A percentile compares a stretch with the other conserved stretches of the same genome.
Conservation (phyloP, 64 coral and sea anemone species). For the Montipora capricornis region DNA sequence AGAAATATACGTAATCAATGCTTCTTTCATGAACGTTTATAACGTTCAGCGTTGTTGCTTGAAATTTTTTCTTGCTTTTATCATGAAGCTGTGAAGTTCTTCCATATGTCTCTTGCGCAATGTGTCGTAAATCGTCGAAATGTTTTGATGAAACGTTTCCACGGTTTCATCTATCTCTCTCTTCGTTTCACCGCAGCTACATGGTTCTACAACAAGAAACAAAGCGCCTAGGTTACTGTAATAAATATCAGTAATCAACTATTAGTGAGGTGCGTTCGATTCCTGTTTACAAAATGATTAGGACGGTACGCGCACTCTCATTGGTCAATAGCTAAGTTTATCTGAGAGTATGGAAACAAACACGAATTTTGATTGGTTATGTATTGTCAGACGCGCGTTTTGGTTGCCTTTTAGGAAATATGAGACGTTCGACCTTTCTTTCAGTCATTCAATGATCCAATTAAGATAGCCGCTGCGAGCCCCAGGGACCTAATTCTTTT, state of each 20-base stretch:
- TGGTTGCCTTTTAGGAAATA: too few species aligned
- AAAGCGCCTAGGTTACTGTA: neutral
- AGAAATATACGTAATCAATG: neutral
- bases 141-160: neutral
- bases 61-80: neutral
- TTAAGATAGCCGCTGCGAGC: too few species aligned
- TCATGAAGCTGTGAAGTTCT: neutral
- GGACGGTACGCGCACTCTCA: too few species aligned
- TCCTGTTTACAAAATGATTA: too few species aligned
- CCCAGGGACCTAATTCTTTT: too few species aligned
- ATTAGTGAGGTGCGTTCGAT: too few species aligned
- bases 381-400: too few species aligned
- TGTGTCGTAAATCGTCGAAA: neutral
- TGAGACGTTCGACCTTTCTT: too few species aligned
- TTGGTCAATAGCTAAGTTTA: too few species aligned
- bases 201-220: slow-evolving; percentile 4
- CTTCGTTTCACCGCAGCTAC: slow-evolving; percentile 3
- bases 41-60: neutral
- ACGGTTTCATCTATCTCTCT: neutral
- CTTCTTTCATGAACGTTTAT: neutral
- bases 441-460: too few species aligned
- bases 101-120: neutral
- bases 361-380: too few species aligned
- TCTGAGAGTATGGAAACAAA: too few species aligned
- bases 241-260: neutral